phyloP scores from a whole-genome alignment of 2,888 invertebrate species.

The Nycteola revayana region DNA sequence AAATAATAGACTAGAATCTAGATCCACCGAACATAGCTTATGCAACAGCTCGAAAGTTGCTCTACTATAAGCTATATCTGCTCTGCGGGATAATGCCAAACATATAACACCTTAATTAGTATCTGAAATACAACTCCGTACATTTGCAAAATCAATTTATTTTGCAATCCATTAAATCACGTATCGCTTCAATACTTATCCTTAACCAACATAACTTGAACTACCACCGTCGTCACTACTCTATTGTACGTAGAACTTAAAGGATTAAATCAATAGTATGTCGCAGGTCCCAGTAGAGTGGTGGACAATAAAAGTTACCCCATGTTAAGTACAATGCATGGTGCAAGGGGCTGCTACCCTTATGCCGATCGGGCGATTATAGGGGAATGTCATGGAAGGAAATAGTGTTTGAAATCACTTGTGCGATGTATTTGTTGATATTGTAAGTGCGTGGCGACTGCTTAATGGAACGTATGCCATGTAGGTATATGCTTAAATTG shows the following conservation, averaged over 20 bases:
- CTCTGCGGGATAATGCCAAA: conserved; percentile 5
- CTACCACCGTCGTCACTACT: conserved; percentile 32
- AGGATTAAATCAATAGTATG: conserved; percentile 46
- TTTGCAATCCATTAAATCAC: conserved; percentile 75
- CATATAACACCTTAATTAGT: conserved; percentile 33
- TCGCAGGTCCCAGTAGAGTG: conserved; percentile 44
- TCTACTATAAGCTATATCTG: background rate
- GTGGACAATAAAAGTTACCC: conserved; percentile 73
- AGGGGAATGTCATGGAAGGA: conserved; percentile 49
- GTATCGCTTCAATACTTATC: conserved; percentile 63
- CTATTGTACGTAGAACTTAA: conserved; percentile 23
- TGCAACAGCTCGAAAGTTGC: conserved; percentile 8
- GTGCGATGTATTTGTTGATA: conserved; percentile 45
- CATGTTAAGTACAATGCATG: conserved; percentile 70
- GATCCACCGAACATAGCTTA: conserved; percentile 9
- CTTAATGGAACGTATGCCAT: conserved; percentile 14
- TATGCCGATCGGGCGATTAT: conserved; percentile 49
- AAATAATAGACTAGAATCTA: conserved; percentile 6
- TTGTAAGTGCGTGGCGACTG: conserved; percentile 1
- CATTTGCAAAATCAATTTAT: conserved; percentile 74
- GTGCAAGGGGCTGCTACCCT: conserved; percentile 73
- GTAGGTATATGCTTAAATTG: too few species aligned
- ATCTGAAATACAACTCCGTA: conserved; percentile 4
- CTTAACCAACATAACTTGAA: conserved; percentile 38
- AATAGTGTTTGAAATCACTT: conserved; percentile 61